A percentile compares a stretch with the other conserved stretches of the same genome.
Evolutionary conservation across 2,888 invertebrate genomes (phyloP).

Genomic region (Drosophila histrio): DNA sequence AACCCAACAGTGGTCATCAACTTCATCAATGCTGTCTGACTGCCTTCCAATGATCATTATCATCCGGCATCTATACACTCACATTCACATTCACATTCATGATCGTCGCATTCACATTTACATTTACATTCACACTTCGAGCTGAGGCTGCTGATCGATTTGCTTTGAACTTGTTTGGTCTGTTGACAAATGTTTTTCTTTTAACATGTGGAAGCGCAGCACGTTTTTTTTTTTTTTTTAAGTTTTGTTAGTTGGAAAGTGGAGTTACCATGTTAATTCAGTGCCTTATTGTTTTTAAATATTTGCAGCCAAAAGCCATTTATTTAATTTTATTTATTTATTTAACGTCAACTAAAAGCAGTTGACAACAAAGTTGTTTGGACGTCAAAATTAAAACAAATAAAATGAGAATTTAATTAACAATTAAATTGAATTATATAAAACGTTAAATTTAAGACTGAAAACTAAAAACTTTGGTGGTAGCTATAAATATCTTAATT

Average conservation of each 20-base stretch:
- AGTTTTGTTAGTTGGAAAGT: slow-evolving; percentile 45
- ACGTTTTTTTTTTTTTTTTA: slow-evolving; percentile 53
- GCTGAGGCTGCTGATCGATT: slow-evolving; percentile 50
- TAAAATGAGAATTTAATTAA: too few species aligned
- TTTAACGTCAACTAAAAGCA: too few species aligned
- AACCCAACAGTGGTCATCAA: slow-evolving; percentile 51
- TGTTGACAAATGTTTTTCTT: slow-evolving; percentile 59
- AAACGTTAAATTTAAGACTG: too few species aligned
- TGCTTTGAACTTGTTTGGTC: slow-evolving; percentile 50
- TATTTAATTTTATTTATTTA: too few species aligned
- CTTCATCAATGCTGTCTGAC: slow-evolving; percentile 34
- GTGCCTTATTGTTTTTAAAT: slow-evolving; percentile 42
- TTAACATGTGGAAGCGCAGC: slow-evolving; percentile 39
- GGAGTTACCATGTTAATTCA: slow-evolving; percentile 48
- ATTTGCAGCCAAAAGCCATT: slow-evolving; percentile 29
- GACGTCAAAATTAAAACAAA: too few species aligned
- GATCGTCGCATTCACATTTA: slow-evolving; percentile 3
- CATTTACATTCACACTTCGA: slow-evolving; percentile 27
- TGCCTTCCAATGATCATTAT: slow-evolving; percentile 51
- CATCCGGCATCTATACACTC: slow-evolving; percentile 37
- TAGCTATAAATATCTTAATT: too few species aligned
- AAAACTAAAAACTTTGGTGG: too few species aligned
- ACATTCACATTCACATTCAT: slow-evolving; percentile 14
- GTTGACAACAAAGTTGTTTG: too few species aligned
- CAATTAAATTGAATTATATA: too few species aligned